Percentiles rank a stretch among this genome's conserved stretches.
These are phyloP conservation scores for Harpagifer antarcticus DNA, from an alignment of 2,797 vertebrate genomes.

Conservation along the genomic window DNA sequence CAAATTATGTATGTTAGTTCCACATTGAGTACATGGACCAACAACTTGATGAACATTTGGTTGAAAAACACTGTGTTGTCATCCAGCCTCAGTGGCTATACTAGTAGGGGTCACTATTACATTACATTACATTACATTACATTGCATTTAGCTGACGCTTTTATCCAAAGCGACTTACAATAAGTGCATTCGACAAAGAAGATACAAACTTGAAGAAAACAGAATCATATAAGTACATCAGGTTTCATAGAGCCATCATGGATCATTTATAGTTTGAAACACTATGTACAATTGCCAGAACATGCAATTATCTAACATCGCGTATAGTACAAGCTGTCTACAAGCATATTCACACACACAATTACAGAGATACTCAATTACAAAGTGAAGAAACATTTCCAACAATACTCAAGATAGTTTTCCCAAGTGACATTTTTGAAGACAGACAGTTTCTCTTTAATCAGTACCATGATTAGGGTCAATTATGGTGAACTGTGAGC, in stretches of 20 bases:
- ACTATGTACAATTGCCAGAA: no score
- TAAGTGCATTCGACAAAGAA: no score
- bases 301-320: background rate
- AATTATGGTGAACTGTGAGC: slow-evolving; percentile 14
- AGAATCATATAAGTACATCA: no score
- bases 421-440: background rate
- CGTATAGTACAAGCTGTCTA: background rate
- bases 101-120: background rate
- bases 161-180: no score
- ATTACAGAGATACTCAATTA: background rate
- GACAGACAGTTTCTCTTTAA: background rate
- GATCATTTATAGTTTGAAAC: background rate
- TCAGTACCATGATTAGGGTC: slow-evolving; percentile 14
- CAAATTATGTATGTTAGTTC: no score
- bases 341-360: background rate
- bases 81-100: background rate
- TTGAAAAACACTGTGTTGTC: background rate
- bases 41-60: background rate
- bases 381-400: background rate
- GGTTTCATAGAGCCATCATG: no score
- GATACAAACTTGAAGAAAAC: no score
- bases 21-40: no score
- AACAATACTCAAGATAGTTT: background rate
- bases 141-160: no score
- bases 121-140: no score